Base-by-base conservation (phyloP, 1,140 invertebrate species). In the Dolichoris vasculosae region DNA sequence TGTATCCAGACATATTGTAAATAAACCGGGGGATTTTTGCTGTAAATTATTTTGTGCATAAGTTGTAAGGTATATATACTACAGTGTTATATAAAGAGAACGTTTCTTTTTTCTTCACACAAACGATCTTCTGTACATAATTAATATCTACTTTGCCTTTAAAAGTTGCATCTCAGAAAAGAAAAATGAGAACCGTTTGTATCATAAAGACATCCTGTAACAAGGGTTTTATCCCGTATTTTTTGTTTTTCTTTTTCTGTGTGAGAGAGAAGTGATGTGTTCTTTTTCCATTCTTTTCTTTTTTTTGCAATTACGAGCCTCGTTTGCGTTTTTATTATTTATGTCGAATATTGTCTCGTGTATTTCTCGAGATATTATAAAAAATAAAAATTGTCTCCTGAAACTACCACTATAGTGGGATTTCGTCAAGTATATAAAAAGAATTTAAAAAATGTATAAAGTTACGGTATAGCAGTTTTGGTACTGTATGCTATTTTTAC, bases 401-500 rank as follows among this genome's bases (percentile, higher is more conserved):
- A 89, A 89, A 91, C 88, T 90, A 89, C 90, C 89, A 90, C 83
- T 88, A 87, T 35, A 84, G 87, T 90, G 86, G 82, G 83, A 89
- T 89, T 90, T 88, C 87, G 89, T 88, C 88, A 89, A 89, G 87
- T 89, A 87, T 90, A 90, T 89, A 89, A 83, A 43, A 35, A 79
- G 59, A 23, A 69, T 67, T 78, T 40, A 89, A 87, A 86, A 87
- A 88, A 85, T 90, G 88, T 90, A 89, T 88, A 91, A 90, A 89
- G 87, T 89, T 89, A 91, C 86, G 88, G 83, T 89, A 91, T 91
- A 90, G 87, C 90, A 91, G 90, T 91, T 91, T 92, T 92, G 89
- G 89, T 92, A 92, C 91, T 89, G 89, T 92, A 91, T 92, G 87
- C 89, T 92, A 92, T 92, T 92, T 92, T 92, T 92, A 92, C 90